Evolutionary conservation across 1,140 invertebrate genomes (phyloP).

Genomic region (Euborellia annulipes): DNA sequence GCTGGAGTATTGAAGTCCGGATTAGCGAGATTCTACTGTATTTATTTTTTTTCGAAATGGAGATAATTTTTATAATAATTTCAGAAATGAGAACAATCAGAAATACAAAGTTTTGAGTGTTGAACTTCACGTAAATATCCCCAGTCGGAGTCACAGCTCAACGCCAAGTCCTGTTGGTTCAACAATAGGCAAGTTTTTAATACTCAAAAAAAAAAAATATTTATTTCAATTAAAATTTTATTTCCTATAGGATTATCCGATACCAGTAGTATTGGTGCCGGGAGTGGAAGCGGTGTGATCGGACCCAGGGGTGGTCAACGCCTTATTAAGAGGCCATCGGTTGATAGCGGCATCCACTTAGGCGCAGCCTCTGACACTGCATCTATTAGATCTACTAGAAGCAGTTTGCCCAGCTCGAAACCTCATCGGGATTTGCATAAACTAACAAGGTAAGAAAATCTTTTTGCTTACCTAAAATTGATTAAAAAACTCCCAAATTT

Average conservation of each 20-base stretch:
- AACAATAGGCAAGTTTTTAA: neutral
- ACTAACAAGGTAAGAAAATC: slow-evolving; percentile 7
- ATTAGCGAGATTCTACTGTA: neutral
- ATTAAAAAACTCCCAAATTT: neutral
- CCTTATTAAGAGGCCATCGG: slow-evolving; percentile 58
- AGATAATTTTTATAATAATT: slow-evolving; percentile 7
- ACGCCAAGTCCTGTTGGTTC: slow-evolving; percentile 9
- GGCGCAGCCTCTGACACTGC: slow-evolving; percentile 34
- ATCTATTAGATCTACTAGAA: no score
- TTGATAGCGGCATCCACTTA: slow-evolving; percentile 73
- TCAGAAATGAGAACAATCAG: slow-evolving; percentile 29
- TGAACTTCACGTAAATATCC: slow-evolving; percentile 21
- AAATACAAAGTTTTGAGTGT: slow-evolving; percentile 28
- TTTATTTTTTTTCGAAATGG: neutral
- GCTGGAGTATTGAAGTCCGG: slow-evolving; percentile 3
- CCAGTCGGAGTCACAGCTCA: slow-evolving; percentile 17
- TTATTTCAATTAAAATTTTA: no score
- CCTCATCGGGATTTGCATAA: slow-evolving; percentile 6
- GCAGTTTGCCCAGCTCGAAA: slow-evolving; percentile 7
- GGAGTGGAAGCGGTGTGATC: no score
- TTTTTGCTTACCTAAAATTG: neutral
- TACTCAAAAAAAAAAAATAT: no score
- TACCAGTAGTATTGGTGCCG: no score
- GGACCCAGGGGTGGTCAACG: slow-evolving; percentile 25
- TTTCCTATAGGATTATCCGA: no score